These are phyloP conservation scores for Tachina fera DNA, from an alignment of 2,888 invertebrate genomes.

Conservation along the genomic window DNA sequence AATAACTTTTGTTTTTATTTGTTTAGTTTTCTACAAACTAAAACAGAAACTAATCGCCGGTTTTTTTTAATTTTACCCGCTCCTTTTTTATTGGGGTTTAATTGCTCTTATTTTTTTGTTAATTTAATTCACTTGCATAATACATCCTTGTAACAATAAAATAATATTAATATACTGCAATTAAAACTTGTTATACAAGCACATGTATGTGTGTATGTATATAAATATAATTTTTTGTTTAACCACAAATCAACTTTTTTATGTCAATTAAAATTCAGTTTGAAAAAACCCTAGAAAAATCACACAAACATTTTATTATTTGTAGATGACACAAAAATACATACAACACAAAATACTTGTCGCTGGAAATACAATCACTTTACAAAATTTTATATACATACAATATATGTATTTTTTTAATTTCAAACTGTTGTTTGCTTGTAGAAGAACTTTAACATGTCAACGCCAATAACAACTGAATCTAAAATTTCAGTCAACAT, in stretches of 20 bases:
- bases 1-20: too few relatives aligned
- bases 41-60: too few relatives aligned
- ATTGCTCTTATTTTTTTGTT: not conserved
- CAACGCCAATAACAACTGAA: conserved; percentile 70
- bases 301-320: conserved; percentile 39
- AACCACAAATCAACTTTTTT: conserved; percentile 25
- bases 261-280: conserved; percentile 38
- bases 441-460: conserved; percentile 67
- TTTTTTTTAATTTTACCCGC: too few relatives aligned
- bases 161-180: not conserved
- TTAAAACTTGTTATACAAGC: not conserved
- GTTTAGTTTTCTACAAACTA: too few relatives aligned
- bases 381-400: not conserved
- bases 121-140: conserved; percentile 34
- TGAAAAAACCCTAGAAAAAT: conserved; percentile 1
- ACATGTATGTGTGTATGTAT: not conserved
- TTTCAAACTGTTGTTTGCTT: conserved; percentile 16
- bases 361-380: conserved; percentile 5
- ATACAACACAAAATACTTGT: not conserved
- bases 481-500: conserved; percentile 55
- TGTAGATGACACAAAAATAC: not conserved
- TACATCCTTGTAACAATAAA: not conserved
- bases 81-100: not conserved
- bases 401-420: conserved; percentile 1
- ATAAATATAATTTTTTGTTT: not conserved